These are phyloP conservation scores for Ptychoptera contaminata DNA, from an alignment of 2,888 invertebrate genomes.

Conservation along the genomic window DNA sequence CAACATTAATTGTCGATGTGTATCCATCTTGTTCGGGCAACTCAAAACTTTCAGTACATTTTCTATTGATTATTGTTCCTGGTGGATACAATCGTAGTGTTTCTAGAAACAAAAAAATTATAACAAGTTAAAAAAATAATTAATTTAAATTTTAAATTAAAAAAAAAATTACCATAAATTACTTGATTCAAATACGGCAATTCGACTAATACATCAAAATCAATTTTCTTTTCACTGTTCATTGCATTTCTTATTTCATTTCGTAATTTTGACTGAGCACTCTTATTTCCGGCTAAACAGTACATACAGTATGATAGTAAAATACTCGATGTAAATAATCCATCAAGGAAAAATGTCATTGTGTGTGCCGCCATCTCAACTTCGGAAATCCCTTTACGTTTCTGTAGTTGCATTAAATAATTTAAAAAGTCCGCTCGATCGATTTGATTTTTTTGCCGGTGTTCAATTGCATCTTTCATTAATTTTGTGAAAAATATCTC, in stretches of 20 bases:
- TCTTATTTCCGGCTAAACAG: conserved; percentile 18
- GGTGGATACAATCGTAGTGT: conserved; percentile 6
- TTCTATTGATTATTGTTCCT: not conserved
- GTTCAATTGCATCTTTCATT: conserved; percentile 17
- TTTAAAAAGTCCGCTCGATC: conserved; percentile 24
- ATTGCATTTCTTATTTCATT: conserved; percentile 16
- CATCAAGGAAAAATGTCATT: conserved; percentile 26
- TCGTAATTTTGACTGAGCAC: conserved; percentile 18
- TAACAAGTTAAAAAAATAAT: not conserved
- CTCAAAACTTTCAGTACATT: conserved; percentile 6
- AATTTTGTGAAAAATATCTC: conserved; percentile 27
- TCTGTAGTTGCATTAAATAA: conserved; percentile 21
- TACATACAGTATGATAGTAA: conserved; percentile 19
- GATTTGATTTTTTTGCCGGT: conserved; percentile 15
- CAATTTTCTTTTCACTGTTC: conserved; percentile 12
- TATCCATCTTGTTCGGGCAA: conserved; percentile 4
- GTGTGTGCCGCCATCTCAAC: conserved; percentile 18
- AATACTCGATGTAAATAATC: conserved; percentile 24
- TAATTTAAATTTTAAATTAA: no score
- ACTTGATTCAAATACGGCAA: conserved; percentile 21
- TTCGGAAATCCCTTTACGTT: conserved; percentile 17
- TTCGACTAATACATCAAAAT: conserved; percentile 21
- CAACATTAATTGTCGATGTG: not conserved
- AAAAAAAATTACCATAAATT: conserved; percentile 7
- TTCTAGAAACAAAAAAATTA: conserved; percentile 6